These are phyloP conservation scores for Oreotrochilus melanogaster DNA, from an alignment of 2,113 vertebrate genomes.

Conservation along the genomic window DNA sequence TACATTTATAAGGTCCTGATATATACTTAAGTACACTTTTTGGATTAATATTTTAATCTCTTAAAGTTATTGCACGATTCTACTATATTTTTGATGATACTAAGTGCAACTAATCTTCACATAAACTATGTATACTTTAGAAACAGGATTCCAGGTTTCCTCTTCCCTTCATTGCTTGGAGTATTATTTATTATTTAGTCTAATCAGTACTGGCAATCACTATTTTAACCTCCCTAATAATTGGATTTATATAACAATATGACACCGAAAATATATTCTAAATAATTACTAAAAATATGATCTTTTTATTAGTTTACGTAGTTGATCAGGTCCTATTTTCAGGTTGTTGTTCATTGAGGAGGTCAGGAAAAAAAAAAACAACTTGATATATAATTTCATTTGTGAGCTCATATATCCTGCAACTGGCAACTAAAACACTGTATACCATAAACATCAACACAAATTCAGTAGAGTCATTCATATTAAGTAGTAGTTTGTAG, in stretches of 20 bases:
- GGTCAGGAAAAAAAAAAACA: not conserved
- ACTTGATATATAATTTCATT: not conserved
- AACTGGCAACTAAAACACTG: not conserved
- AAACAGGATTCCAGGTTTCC: not conserved
- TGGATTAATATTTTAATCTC: not conserved
- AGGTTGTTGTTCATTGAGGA: not conserved
- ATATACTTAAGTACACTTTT: not conserved
- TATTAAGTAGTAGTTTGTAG: not conserved
- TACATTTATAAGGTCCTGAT: not conserved
- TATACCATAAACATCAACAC: not conserved
- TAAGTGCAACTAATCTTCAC: not conserved
- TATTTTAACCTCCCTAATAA: not conserved
- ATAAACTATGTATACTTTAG: not conserved
- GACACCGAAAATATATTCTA: not conserved
- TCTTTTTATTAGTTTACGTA: not conserved
- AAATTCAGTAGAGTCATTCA: not conserved
- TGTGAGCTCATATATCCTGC: not conserved
- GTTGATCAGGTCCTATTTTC: not conserved
- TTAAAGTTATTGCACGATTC: not conserved
- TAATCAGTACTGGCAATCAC: not conserved
- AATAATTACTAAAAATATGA: not conserved
- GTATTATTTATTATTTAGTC: not conserved
- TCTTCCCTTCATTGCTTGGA: not conserved
- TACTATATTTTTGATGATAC: not conserved
- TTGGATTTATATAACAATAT: not conserved